Evolutionary conservation across 2,888 invertebrate genomes (phyloP).

Genomic region (Drosophila paracracens): DNA sequence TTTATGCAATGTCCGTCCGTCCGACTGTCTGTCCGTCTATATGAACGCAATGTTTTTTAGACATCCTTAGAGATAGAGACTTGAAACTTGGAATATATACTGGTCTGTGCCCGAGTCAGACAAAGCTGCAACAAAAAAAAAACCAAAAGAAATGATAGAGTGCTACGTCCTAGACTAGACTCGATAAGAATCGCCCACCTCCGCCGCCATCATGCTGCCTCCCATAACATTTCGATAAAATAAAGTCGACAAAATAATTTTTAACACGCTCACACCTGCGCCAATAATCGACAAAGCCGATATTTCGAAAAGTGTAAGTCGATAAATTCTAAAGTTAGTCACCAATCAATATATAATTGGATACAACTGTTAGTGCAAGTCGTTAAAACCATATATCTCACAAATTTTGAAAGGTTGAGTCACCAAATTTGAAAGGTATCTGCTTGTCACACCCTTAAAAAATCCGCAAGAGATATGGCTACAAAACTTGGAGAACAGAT

Average conservation of each 20-base stretch:
- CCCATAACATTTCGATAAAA: too few species aligned
- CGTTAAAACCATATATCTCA: not conserved
- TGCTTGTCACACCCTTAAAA: too few species aligned
- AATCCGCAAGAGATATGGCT: not conserved
- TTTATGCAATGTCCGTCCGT: not conserved
- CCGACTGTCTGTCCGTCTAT: not conserved
- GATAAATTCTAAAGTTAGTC: not conserved
- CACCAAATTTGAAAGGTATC: not conserved
- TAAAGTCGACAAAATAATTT: too few species aligned
- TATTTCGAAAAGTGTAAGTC: too few species aligned
- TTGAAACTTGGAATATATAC: not conserved
- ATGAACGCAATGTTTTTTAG: not conserved
- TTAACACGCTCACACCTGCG: too few species aligned
- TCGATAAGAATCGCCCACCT: not conserved
- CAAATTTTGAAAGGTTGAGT: conserved; percentile 2
- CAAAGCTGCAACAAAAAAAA: not conserved
- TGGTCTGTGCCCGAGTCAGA: not conserved
- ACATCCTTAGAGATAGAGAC: not conserved
- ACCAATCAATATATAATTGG: not conserved
- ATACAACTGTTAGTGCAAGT: not conserved
- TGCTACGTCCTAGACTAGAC: not conserved
- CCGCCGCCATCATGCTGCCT: too few species aligned
- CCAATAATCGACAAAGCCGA: not conserved
- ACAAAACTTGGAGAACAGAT: not conserved
- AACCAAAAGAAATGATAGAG: not conserved